A percentile compares a stretch with the other conserved stretches of the same genome.
Evolutionary conservation across 2,797 vertebrate species (phyloP).

Genomic region (Poecilia picta): DNA sequence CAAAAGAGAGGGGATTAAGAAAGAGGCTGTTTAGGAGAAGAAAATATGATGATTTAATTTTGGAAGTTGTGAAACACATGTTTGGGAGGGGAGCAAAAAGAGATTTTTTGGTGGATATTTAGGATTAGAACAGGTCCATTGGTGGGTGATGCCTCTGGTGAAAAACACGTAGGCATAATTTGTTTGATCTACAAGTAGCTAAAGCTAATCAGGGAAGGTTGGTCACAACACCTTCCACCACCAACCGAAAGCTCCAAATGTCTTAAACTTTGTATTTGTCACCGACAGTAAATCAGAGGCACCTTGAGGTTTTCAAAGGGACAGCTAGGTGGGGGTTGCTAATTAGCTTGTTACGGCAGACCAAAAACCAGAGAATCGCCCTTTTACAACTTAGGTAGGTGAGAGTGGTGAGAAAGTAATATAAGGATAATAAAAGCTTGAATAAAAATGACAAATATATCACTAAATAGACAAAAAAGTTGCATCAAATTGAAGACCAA

Average conservation of each 20-base stretch:
- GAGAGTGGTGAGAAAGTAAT: not conserved
- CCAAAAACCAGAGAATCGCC: not conserved
- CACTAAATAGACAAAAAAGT: not conserved
- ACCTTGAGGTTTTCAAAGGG: not conserved
- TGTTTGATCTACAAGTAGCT: constrained; percentile 15
- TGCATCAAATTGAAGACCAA: not conserved
- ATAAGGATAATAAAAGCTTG: not conserved
- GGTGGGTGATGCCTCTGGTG: constrained; percentile 45
- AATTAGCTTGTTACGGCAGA: not conserved
- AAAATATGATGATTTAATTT: constrained; percentile 34
- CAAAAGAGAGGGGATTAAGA: constrained; percentile 3
- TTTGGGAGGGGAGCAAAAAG: constrained; percentile 17
- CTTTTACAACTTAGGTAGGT: not conserved
- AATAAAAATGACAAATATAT: not conserved
- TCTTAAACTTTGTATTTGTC: not conserved
- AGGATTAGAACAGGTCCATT: constrained; percentile 32
- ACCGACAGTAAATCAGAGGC: not conserved
- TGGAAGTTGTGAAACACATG: constrained; percentile 40
- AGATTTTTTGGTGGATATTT: constrained; percentile 32
- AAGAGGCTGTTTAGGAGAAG: constrained; percentile 25
- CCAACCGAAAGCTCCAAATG: not conserved
- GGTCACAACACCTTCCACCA: not conserved
- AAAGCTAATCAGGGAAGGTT: not conserved
- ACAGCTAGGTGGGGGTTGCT: not conserved
- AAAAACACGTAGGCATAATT: constrained; percentile 22